phyloP scores from a whole-genome alignment of 2,888 invertebrate species.

The Polydesmus complanatus region DNA sequence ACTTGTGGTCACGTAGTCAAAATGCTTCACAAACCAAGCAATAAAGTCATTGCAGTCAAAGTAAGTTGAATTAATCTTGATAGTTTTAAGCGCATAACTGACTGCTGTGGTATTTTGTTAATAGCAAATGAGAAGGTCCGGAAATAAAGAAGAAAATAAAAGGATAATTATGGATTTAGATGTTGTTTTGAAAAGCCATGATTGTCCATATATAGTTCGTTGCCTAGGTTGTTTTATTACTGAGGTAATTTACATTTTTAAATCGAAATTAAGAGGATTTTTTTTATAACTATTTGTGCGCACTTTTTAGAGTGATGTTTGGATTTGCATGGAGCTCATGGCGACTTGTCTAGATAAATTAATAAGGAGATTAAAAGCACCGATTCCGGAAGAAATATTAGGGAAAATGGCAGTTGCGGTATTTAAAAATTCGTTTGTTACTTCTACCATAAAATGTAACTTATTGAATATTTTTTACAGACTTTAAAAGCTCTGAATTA shows the following conservation, averaged over 20 bases:
- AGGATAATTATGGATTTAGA: slow-evolving; percentile 97
- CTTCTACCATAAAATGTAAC: neutral
- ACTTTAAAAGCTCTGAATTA: slow-evolving; percentile 93
- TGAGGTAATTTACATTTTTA: slow-evolving; percentile 45
- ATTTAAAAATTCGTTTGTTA: slow-evolving; percentile 35
- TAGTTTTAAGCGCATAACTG: neutral
- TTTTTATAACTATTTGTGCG: neutral
- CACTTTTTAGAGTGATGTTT: slow-evolving; percentile 54
- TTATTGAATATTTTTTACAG: slow-evolving; percentile 38
- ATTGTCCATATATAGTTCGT: slow-evolving; percentile 91
- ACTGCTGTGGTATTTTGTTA: neutral
- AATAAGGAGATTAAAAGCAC: slow-evolving; percentile 63
- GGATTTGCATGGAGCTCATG: slow-evolving; percentile 99
- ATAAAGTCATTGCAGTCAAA: slow-evolving; percentile 83
- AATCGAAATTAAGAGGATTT: neutral
- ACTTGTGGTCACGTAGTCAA: slow-evolving; percentile 97
- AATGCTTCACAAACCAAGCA: slow-evolving; percentile 79
- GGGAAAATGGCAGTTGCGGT: slow-evolving; percentile 96
- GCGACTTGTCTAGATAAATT: slow-evolving; percentile 96
- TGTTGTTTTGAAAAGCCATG: slow-evolving; percentile 92
- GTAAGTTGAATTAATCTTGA: slow-evolving; percentile 37
- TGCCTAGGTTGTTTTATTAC: slow-evolving; percentile 97
- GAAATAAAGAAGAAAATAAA: slow-evolving; percentile 92
- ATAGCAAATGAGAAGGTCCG: slow-evolving; percentile 91
- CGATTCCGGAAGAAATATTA: slow-evolving; percentile 90